phyloP scores from a whole-genome alignment of 2,113 vertebrate genomes.

The Macaca mulatta region DNA sequence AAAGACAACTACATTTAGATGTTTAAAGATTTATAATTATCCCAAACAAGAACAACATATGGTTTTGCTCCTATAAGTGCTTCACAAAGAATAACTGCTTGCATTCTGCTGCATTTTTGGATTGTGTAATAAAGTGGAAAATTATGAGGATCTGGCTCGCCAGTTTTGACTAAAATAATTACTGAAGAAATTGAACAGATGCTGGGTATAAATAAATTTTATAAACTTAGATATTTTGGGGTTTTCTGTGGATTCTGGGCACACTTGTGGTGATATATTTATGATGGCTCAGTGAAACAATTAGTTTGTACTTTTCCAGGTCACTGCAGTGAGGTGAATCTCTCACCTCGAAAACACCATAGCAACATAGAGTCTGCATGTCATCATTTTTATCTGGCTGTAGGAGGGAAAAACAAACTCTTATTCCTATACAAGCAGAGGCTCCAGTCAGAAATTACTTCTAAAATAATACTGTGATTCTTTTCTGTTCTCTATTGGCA shows the following conservation, averaged over 20 bases:
- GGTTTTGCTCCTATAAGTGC: conserved; percentile 7
- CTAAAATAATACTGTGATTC: background rate
- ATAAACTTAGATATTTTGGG: conserved; percentile 24
- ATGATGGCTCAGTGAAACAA: background rate
- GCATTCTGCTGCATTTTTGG: background rate
- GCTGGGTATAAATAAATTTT: conserved; percentile 56
- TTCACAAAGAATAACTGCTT: conserved; percentile 22
- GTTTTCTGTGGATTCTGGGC: conserved; percentile 3
- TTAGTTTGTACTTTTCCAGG: background rate
- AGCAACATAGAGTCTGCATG: background rate
- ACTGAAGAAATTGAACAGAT: conserved; percentile 56
- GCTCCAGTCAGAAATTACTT: background rate
- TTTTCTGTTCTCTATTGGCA: background rate
- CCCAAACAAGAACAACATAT: conserved; percentile 14
- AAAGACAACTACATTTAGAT: conserved; percentile 39
- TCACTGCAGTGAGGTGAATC: background rate
- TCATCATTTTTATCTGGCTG: background rate
- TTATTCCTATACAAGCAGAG: background rate
- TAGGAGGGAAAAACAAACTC: background rate
- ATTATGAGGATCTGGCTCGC: conserved; percentile 27
- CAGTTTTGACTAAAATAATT: conserved; percentile 58
- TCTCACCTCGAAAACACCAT: background rate
- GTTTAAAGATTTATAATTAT: conserved; percentile 17
- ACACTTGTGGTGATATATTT: conserved; percentile 22
- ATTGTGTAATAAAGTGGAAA: conserved; percentile 39